Evolutionary conservation across 2,113 vertebrate genomes (phyloP).

Genomic region (Aegotheles bennettii): DNA sequence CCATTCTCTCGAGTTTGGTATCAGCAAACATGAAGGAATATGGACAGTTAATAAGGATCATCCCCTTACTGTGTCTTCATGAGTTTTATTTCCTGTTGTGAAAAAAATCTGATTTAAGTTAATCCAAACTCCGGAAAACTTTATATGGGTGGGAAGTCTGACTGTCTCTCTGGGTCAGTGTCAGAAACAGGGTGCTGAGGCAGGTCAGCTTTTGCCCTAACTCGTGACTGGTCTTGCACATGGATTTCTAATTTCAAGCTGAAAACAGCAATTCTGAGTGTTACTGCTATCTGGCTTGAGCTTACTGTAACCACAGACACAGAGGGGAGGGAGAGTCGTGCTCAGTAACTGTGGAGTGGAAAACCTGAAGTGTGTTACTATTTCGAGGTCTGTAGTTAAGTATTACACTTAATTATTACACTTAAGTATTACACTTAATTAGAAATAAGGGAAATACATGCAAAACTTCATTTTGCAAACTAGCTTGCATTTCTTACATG

Average conservation of each 20-base stretch:
- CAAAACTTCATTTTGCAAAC: background rate
- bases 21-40: background rate
- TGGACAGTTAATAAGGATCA: background rate
- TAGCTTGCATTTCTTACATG: background rate
- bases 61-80: fast-evolving
- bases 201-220: background rate
- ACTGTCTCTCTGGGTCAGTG: background rate
- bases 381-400: background rate
- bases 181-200: background rate
- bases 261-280: background rate
- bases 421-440: background rate
- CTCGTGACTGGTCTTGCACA: background rate
- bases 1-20: background rate
- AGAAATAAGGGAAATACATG: background rate
- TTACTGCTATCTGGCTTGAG: background rate
- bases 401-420: background rate
- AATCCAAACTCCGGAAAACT: background rate
- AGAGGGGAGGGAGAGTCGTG: background rate
- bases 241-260: background rate
- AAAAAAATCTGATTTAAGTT: background rate
- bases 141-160: background rate
- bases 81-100: background rate
- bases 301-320: background rate
- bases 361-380: background rate
- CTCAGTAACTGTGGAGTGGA: background rate